Base-by-base conservation (phyloP, 2,888 invertebrate genomes). In the Deilephila elpenor region DNA sequence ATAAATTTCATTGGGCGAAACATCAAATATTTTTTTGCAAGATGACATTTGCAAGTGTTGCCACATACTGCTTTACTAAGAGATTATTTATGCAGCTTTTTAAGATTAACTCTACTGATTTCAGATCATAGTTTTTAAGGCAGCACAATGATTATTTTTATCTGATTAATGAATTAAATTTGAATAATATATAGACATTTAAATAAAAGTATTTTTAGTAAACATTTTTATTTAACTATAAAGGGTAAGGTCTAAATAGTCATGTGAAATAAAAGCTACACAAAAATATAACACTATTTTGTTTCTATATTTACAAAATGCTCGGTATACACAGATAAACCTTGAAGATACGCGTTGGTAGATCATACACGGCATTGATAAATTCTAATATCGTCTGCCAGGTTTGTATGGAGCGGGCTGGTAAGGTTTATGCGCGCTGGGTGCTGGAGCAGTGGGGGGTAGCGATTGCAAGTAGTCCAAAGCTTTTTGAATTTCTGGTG, bases 401-500 rank as follows among this genome's bases (percentile, higher is more conserved):
- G 87, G 83, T 74, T 90, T 89, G 72, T 84, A 86, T 0, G 91
- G 89, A 19, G 89, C 80, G 0, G 87, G 78, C 77, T 88, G 89
- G 77, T 82, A 89, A 71, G 89, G 89, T 0, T 90, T 88, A 75
- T 93, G 92, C 11, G 88, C 77, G 70, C 91, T 93, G 0, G 92
- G 86, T 0, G 84, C 86, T 53, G 89, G 88, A 5, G 93, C 93
- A 59, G 91, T 91, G 4, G 95, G 95, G 3, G 96, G 95, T n/a
- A 94, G 86, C 20, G 93, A 91, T 81, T 94, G 95, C 82, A 96
- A 92, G 89, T 95, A 96, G 29, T 96, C 96, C 78, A 97, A 88
- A 70, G 96, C 96, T 77, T 95, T 96, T 82, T 96, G 96, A 79
- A 97, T 97, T 79, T 96, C 97, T 72, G 96, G 94, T 11, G 97